Evolutionary conservation across 2,888 invertebrate genomes (phyloP), one percentile per base, ranked within the genome.

Genomic region (Acanthococcus lagerstroemiae): DNA sequence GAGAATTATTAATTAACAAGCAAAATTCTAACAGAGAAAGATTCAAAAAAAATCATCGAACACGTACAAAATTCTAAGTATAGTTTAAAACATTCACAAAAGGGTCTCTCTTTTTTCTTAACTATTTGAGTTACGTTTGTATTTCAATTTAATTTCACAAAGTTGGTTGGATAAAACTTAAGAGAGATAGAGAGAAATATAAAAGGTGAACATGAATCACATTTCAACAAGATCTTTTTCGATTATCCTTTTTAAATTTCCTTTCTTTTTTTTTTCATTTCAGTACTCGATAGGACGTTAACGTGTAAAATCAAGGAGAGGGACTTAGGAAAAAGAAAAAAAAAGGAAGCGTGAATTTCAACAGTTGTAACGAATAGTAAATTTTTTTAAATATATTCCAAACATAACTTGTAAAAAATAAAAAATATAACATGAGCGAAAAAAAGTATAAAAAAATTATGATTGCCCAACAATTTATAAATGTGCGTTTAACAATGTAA

Each of bases 401-500:
- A 66, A 44, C 58, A 65, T 60, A 68, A 56, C 65, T 56, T 55
- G 55, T 65, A 67, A 65, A 45, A 52, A 65, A 55, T 19, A 30
- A 67, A 66, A 60, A 48, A 45, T 25, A 46, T 50, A 61, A 63
- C 52, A 63, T 52, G 54, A 37, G 37, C 52, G 27, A 63, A 63
- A 63, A 24, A 52, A 50, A 52, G 63, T 30, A 63, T 17, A 52
- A 61, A 37, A 63, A 27, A 63, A 54, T 46, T 17, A 26, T 63
- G 63, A 63, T 63, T 63, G 63, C 63, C 60, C 63, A 63, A 61
- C 61, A 61, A 63, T 63, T 37, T 63, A 52, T 63, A 63, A 63
- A 54, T 63, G 63, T 63, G 63, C 63, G 63, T 63, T 63, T 63
- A 63, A 63, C 63, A 63, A 63, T 63, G 61, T 63, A 63, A 63